These are phyloP conservation scores for Agelastica alni DNA, from an alignment of 2,888 invertebrate genomes.

Conservation along the genomic window DNA sequence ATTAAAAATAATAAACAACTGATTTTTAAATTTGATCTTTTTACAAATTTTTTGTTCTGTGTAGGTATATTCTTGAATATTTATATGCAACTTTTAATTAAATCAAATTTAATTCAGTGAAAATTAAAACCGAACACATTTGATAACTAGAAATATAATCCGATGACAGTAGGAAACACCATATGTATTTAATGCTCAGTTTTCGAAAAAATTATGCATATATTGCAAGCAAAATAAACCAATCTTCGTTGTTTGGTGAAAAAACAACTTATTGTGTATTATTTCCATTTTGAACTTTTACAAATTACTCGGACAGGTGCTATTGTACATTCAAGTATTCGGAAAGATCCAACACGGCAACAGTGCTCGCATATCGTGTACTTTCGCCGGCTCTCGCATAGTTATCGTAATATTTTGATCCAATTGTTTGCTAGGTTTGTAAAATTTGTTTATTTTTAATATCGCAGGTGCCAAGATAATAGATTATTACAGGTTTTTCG, in stretches of 20 bases:
- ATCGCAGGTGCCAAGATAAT: slow-evolving; percentile 10
- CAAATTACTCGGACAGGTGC: not conserved
- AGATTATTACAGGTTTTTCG: too few species aligned
- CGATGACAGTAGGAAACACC: too few species aligned
- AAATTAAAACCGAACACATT: too few species aligned
- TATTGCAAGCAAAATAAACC: not conserved
- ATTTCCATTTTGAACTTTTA: too few species aligned
- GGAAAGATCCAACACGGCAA: not conserved
- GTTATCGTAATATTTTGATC: slow-evolving; percentile 13
- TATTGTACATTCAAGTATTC: not conserved
- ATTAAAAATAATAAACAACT: too few species aligned
- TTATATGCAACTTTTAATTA: not conserved
- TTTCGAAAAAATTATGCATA: too few species aligned
- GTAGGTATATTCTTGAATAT: too few species aligned
- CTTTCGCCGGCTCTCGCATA: slow-evolving; percentile 1
- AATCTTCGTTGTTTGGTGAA: not conserved
- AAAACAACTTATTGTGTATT: not conserved
- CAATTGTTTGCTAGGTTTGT: slow-evolving; percentile 5
- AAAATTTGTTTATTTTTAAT: slow-evolving; percentile 1
- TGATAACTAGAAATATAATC: too few species aligned
- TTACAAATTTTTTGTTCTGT: too few species aligned
- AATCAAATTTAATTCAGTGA: too few species aligned
- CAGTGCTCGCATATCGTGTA: not conserved
- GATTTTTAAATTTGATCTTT: too few species aligned
- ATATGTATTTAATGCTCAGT: too few species aligned